Conservation (phyloP, 2,113 vertebrate genomes). For the Oreotragus oreotragus region DNA sequence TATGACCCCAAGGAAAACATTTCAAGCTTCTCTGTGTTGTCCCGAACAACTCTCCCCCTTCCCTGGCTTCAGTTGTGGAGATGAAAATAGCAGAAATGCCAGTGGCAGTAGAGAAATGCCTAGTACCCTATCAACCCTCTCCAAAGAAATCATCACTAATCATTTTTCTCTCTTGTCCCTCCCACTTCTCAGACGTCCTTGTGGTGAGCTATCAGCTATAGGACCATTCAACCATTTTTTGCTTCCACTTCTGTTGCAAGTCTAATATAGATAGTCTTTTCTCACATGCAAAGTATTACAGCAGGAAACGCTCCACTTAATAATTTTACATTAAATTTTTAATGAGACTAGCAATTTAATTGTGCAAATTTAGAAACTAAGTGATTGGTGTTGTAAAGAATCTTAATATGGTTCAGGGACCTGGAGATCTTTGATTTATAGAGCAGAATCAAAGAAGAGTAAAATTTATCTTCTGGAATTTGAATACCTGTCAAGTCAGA, state of each 20-base stretch:
- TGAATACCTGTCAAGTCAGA: background rate
- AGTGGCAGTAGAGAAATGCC: background rate
- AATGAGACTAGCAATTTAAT: background rate
- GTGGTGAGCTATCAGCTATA: background rate
- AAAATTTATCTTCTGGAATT: slow-evolving; percentile 20
- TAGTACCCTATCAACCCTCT: background rate
- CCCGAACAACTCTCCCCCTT: background rate
- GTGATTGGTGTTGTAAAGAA: background rate
- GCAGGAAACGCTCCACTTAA: background rate
- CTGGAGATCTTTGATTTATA: background rate
- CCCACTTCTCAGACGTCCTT: background rate
- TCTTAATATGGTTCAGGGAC: background rate
- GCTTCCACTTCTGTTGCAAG: background rate
- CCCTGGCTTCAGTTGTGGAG: background rate
- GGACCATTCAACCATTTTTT: background rate
- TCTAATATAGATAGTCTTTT: background rate
- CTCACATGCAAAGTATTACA: background rate
- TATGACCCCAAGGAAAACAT: background rate
- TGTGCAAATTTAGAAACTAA: background rate
- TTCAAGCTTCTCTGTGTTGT: background rate
- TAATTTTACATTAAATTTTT: background rate
- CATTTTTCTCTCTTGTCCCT: background rate
- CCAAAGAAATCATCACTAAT: background rate
- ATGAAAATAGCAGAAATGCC: background rate
- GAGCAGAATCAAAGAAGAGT: background rate